phyloP scores from a whole-genome alignment of 1,140 invertebrate genomes.

The Neodiprion pinetum region DNA sequence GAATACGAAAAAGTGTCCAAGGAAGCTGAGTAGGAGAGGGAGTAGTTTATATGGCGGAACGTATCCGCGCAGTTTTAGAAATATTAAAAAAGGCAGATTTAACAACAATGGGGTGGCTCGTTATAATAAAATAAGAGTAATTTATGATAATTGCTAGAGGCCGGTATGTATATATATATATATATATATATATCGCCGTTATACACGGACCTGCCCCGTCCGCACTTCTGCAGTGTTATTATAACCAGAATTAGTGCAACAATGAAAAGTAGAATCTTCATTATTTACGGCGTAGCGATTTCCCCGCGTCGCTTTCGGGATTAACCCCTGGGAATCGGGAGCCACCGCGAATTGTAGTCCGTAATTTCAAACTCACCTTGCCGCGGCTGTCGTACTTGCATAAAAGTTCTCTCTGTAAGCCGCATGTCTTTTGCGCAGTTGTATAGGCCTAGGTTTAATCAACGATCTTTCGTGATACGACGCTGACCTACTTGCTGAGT shows the following conservation, averaged over 20 bases:
- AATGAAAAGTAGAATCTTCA: neutral
- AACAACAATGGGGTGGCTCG: neutral
- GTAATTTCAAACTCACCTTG: too few species aligned
- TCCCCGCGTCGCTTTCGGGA: neutral
- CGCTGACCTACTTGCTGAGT: too few species aligned
- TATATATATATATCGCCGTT: neutral
- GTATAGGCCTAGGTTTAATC: too few species aligned
- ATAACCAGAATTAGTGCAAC: neutral
- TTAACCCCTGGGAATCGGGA: neutral
- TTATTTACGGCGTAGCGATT: neutral
- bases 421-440: too few species aligned
- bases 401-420: too few species aligned
- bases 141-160: slow-evolving; percentile 7
- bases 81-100: slow-evolving; percentile 1
- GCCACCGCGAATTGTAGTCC: too few species aligned
- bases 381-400: too few species aligned
- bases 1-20: neutral
- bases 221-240: neutral
- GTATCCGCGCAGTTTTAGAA: neutral
- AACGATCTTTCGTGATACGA: too few species aligned
- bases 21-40: neutral
- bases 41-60: slow-evolving; percentile 4
- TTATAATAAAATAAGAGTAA: slow-evolving; percentile 8
- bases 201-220: neutral
- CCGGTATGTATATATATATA: neutral